A percentile compares a stretch with the other conserved stretches of the same genome.
phyloP scores from a whole-genome alignment of 2,113 vertebrate species.

The Hemiprocne comata region DNA sequence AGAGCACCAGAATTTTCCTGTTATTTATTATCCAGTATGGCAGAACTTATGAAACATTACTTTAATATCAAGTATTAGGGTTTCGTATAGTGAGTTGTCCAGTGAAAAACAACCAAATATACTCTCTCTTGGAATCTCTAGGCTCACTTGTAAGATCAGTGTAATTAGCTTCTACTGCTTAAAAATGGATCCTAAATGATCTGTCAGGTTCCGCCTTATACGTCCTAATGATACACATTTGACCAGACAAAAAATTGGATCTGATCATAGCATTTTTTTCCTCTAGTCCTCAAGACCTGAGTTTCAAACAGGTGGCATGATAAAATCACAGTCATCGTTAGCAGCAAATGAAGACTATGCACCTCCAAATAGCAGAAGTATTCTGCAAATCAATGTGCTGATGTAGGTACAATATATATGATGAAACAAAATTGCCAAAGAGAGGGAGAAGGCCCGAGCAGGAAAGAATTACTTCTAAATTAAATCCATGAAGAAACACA shows the following conservation, averaged over 20 bases:
- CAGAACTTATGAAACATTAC: conserved; percentile 10
- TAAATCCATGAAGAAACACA: background rate
- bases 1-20: background rate
- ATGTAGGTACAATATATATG: background rate
- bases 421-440: background rate
- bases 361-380: background rate
- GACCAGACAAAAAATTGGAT: background rate
- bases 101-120: background rate
- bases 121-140: background rate
- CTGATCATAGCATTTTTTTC: background rate
- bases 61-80: conserved; percentile 32
- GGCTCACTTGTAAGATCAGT: background rate
- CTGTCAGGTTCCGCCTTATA: background rate
- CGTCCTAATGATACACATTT: background rate
- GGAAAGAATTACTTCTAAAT: background rate
- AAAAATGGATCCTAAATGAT: background rate
- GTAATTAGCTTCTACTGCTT: background rate
- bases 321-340: background rate
- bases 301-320: background rate
- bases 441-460: background rate
- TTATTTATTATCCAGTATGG: conserved; percentile 10
- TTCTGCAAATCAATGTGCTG: background rate
- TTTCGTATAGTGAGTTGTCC: background rate
- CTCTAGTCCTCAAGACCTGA: background rate
- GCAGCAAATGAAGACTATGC: background rate